Base-by-base conservation (phyloP, 2,797 vertebrate species). In the Epinephelus coioides region DNA sequence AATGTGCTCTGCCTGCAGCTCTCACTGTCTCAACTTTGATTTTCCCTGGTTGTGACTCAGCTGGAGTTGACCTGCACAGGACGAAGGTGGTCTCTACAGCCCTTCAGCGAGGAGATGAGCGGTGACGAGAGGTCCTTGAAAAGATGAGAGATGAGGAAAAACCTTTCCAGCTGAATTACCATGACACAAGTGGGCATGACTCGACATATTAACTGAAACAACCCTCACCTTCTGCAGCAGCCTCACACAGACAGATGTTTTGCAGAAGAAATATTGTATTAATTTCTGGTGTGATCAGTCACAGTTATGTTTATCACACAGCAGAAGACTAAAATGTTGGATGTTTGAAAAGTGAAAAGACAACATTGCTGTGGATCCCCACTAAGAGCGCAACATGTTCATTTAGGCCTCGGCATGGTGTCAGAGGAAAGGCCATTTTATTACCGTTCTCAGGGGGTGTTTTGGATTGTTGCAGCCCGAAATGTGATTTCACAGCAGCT, bases 111-210 rank as follows among this genome's bases (percentile, higher is more conserved):
- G 49, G 19, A 56, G 23, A 69, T 34, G 34, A 79, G 47, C 3
- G 1, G 6, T 7, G 38, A 25, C 0, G 19, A 83, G 47, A 69
- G 40, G 40, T 69, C 46, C 19, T 69, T 14, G 21, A 63, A 73
- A 43, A 62, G 57, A 74, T 23, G n/a, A 77, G 55, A 62, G 12
- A 56, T 10, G 25, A 71, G 14, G 17, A 13, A 69, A 62, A 66
- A 60, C 19, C 53, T 54, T 13, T n/a, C 21, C n/a, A 13, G 25
- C 9, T 62, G 14, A 46, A 62, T 65, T 40, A 71, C 34, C 0
- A 5, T 23, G 40, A 2, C 7, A 14, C n/a, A 67, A 46, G 25
- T 25, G 38, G 8, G 2, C 38, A 57, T 40, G 25, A 57, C n/a
- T 69, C n/a, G 15, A 46, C 18, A 73, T 51, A 13, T 75, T 63